phyloP scores from a whole-genome alignment of 2,888 invertebrate genomes.

The Tipula lateralis region DNA sequence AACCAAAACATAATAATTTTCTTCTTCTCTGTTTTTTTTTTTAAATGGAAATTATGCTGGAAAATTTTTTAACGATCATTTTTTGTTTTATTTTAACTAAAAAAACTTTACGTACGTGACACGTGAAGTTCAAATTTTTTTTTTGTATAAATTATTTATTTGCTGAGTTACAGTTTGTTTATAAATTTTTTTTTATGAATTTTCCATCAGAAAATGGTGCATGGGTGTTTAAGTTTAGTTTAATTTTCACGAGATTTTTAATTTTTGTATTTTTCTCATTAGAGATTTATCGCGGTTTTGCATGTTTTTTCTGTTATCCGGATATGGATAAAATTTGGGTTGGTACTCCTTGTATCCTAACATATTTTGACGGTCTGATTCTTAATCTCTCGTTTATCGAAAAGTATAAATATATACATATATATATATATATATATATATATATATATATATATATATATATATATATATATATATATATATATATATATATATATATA shows the following conservation, averaged over 20 bases:
- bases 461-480: too few species aligned
- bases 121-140: not conserved
- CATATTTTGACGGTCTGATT: not conserved
- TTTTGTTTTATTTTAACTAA: not conserved
- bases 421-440: too few species aligned
- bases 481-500: too few species aligned
- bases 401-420: too few species aligned
- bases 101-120: not conserved
- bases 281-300: not conserved
- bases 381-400: not conserved
- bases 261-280: not conserved
- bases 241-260: not conserved
- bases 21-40: not conserved
- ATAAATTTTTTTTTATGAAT: not conserved
- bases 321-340: not conserved
- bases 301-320: not conserved
- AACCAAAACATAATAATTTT: not conserved
- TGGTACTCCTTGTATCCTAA: not conserved
- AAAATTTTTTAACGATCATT: not conserved
- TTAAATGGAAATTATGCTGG: not conserved
- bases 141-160: slow-evolving; percentile 24
- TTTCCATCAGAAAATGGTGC: not conserved
- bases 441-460: too few species aligned
- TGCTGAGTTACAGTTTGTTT: not conserved
- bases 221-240: not conserved